Evolutionary conservation across 2,113 vertebrate genomes (phyloP), one percentile per base, ranked within the genome.

Genomic region (Varanus komodoensis): DNA sequence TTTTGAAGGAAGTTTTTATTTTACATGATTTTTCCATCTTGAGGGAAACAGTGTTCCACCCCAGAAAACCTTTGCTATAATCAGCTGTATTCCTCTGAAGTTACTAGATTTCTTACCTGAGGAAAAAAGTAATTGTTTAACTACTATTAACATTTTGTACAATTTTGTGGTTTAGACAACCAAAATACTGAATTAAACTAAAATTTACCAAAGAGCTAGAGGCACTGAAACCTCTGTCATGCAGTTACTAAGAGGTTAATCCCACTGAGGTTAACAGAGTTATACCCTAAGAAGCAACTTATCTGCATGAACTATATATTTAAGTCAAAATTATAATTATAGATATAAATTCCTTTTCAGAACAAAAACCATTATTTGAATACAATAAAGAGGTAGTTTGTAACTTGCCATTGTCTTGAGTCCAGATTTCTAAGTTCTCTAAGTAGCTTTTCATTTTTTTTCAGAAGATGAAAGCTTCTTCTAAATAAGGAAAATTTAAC

Each of bases 371-470:
- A 87, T 54, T 19, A 21, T 64, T 54, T 81, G 38, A 79, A 57
- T 27, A 84, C 17, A 86, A 84, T 91, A 82, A 74, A 32, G 29
- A 92, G 50, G 8, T 52, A 29, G 25, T 32, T 92, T 86, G 90
- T 79, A 91, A 96, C 95, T 98, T 96, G 99, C 99, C 99, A 99
- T 93, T 99, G 99, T 92, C 99, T 98, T 82, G 99, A 99, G 92
- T 99, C 99, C 94, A 99, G 96, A 94, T 99, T 99, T 97, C 98
- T 98, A 96, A 99, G 98, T 96, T 99, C 99, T 96, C 99, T 97
- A 93, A 99, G 97, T 48, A 99, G 97, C 95, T 99, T 99, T 96
- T 99, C 99, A 80, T 99, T 99, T 97, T 99, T 99, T 96, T 98
- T 99, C 95, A 99, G 93, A 93, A 99, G 97, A 97, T 99, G 99